Conservation (phyloP, 2,797 vertebrate genomes). For the Acanthiza pusilla region DNA sequence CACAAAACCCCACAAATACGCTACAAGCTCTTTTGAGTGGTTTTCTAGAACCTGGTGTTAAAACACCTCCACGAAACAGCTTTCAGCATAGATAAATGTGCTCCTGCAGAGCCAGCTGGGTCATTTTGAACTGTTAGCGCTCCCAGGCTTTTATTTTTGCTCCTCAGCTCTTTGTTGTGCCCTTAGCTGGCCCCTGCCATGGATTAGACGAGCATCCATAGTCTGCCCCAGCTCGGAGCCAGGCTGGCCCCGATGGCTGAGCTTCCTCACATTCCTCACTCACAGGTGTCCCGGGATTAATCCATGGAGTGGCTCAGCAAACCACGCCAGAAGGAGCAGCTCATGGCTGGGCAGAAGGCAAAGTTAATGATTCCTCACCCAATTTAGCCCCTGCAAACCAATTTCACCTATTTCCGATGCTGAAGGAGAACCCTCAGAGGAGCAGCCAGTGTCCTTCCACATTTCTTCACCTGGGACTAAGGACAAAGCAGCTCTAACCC, state of each 20-base stretch:
- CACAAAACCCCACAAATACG: neutral
- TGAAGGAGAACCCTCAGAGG: neutral
- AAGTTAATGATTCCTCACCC: neutral
- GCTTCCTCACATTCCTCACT: slow-evolving; percentile 12
- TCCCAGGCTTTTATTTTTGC: slow-evolving; percentile 50
- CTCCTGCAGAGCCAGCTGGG: slow-evolving; percentile 11
- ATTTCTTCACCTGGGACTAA: neutral
- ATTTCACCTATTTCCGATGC: neutral
- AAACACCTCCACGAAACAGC: neutral
- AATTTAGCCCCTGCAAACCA: neutral
- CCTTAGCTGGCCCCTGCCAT: neutral
- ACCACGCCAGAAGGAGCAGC: neutral
- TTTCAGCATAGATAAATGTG: slow-evolving; percentile 1
- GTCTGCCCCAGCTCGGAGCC: neutral
- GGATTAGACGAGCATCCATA: slow-evolving; percentile 17
- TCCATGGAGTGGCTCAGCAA: neutral
- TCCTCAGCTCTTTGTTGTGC: slow-evolving; percentile 30
- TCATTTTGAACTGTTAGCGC: slow-evolving; percentile 4
- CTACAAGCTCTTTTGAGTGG: neutral
- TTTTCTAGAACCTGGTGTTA: neutral
- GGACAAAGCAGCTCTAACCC: neutral
- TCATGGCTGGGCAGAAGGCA: neutral
- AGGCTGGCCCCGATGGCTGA: neutral
- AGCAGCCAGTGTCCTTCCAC: neutral
- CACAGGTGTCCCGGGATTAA: slow-evolving; percentile 3